These are phyloP conservation scores for Malurus elegans DNA, from an alignment of 2,113 vertebrate genomes.

Conservation along the genomic window DNA sequence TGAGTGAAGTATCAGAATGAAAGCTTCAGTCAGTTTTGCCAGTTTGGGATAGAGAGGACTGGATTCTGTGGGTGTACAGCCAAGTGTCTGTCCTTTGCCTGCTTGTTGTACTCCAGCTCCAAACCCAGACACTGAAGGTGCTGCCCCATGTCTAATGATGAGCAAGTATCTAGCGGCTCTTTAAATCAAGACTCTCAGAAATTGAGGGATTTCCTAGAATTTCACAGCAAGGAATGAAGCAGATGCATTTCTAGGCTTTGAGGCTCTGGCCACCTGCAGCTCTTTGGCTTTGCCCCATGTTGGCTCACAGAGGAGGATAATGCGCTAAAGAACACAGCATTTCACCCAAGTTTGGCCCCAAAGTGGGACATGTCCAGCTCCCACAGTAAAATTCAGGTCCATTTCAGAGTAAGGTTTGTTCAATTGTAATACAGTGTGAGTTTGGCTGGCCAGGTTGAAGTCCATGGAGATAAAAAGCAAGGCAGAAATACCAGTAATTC, in stretches of 20 bases:
- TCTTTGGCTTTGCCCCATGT: neutral
- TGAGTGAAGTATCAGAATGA: neutral
- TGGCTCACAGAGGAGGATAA: neutral
- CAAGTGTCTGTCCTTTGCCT: neutral
- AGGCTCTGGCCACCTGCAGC: neutral
- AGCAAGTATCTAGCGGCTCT: neutral
- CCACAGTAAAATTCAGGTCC: neutral
- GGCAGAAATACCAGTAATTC: neutral
- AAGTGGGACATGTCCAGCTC: neutral
- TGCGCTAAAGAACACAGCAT: rapidly evolving
- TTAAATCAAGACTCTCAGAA: neutral
- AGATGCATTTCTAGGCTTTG: neutral
- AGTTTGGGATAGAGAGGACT: neutral
- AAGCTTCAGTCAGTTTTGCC: neutral
- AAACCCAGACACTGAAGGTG: neutral
- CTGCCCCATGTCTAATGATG: neutral
- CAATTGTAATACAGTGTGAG: neutral
- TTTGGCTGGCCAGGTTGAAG: neutral
- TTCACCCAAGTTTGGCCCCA: neutral
- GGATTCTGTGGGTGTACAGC: neutral
- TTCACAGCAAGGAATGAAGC: neutral
- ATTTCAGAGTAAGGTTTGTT: neutral
- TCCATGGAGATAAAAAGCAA: neutral
- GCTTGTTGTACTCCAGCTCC: neutral
- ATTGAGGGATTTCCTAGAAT: neutral